Evolutionary conservation across 2,113 vertebrate species (phyloP).

Genomic region (Ctenodactylus gundi): DNA sequence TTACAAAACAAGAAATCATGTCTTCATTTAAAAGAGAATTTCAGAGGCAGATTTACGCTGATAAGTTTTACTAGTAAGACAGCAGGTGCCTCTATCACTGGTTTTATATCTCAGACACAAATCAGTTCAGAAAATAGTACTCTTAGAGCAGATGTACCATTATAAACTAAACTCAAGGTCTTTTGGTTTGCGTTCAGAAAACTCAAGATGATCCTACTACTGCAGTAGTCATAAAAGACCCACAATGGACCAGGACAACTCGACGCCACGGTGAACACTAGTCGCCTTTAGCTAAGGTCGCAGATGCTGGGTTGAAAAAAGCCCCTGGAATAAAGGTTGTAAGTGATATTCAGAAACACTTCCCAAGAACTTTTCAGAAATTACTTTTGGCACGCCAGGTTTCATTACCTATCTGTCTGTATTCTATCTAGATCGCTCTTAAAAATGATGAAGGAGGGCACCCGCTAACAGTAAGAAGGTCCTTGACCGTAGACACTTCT

Average conservation of each 20-base stretch:
- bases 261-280: not conserved
- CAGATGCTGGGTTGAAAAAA: not conserved
- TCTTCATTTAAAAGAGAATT: not conserved
- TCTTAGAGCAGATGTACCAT: not conserved
- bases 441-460: slow-evolving; percentile 20
- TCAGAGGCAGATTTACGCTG: not conserved
- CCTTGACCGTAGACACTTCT: not conserved
- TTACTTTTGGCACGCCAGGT: not conserved
- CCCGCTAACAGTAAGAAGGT: not conserved
- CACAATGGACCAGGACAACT: not conserved
- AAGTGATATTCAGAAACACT: not conserved
- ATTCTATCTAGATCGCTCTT: not conserved
- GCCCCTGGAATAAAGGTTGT: not conserved
- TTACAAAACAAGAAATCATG: not conserved
- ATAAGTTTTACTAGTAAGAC: not conserved
- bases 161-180: not conserved
- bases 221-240: not conserved
- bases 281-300: not conserved
- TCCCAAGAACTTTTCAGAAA: not conserved
- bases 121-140: not conserved
- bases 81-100: not conserved
- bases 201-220: not conserved
- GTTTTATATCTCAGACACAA: not conserved
- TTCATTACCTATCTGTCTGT: not conserved
- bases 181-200: not conserved